Evolutionary conservation across 2,797 vertebrate species (phyloP).

Genomic region (Spinus olivaceus): DNA sequence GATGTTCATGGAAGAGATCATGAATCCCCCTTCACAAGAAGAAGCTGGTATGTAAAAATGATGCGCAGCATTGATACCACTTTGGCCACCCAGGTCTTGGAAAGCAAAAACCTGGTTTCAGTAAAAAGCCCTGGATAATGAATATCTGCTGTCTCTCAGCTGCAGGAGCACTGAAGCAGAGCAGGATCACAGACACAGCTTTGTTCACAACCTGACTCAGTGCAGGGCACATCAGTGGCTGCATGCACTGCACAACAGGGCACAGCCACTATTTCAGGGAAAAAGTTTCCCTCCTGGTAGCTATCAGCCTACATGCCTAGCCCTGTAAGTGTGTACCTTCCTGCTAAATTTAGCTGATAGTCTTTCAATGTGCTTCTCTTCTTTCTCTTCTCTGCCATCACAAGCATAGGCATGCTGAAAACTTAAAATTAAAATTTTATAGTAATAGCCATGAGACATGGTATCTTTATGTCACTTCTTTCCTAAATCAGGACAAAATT

Average conservation of each 20-base stretch:
- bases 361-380: not conserved
- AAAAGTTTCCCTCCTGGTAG: not conserved
- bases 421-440: not conserved
- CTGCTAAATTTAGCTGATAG: not conserved
- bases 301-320: not conserved
- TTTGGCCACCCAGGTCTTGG: not conserved
- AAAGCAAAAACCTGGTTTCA: not conserved
- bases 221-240: not conserved
- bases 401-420: not conserved
- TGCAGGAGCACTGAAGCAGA: not conserved
- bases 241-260: not conserved
- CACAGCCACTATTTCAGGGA: not conserved
- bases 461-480: not conserved
- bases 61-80: not conserved
- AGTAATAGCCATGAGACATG: not conserved
- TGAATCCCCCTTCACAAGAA: not conserved
- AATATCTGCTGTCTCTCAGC: not conserved
- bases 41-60: not conserved
- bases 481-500: not conserved
- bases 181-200: rapidly evolving
- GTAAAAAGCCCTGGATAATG: not conserved
- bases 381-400: not conserved
- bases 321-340: not conserved
- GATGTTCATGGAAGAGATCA: not conserved
- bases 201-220: not conserved